These are phyloP conservation scores for Perdita meconis DNA, from an alignment of 2,888 invertebrate genomes.

Conservation along the genomic window DNA sequence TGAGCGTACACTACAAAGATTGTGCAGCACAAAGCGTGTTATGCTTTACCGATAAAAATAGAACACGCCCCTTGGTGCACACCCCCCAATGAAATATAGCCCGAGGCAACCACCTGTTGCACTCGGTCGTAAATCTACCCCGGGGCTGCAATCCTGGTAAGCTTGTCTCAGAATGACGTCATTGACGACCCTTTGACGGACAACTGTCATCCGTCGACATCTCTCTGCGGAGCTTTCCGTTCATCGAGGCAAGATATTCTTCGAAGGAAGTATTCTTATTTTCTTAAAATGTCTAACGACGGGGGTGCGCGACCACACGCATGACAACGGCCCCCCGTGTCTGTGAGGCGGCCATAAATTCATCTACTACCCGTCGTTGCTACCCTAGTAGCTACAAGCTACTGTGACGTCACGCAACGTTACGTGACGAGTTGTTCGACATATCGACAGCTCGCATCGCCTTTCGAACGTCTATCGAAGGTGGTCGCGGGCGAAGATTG, in stretches of 20 bases:
- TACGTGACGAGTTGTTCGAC: constrained; percentile 62
- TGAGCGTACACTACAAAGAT: too few species aligned
- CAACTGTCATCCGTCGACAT: constrained; percentile 74
- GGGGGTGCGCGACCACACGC: constrained; percentile 9
- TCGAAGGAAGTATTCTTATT: constrained; percentile 31
- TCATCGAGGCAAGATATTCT: constrained; percentile 10
- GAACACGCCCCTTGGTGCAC: background rate
- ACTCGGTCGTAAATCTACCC: constrained; percentile 82
- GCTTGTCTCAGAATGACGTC: constrained; percentile 83
- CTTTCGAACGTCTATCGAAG: background rate
- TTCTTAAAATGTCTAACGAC: background rate
- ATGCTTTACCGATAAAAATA: background rate
- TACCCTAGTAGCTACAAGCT: constrained; percentile 79
- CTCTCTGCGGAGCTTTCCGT: constrained; percentile 36
- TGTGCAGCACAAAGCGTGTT: too few species aligned
- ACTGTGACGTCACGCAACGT: constrained; percentile 79
- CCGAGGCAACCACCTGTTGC: constrained; percentile 76
- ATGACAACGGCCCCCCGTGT: constrained; percentile 32
- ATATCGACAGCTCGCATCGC: constrained; percentile 40
- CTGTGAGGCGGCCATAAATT: constrained; percentile 70
- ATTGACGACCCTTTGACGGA: constrained; percentile 83
- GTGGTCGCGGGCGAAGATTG: background rate
- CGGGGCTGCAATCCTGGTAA: constrained; percentile 83
- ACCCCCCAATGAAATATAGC: constrained; percentile 10
- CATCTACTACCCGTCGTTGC: constrained; percentile 77